Evolutionary conservation across 2,113 vertebrate genomes (phyloP).

Genomic region (Fregata magnificens): DNA sequence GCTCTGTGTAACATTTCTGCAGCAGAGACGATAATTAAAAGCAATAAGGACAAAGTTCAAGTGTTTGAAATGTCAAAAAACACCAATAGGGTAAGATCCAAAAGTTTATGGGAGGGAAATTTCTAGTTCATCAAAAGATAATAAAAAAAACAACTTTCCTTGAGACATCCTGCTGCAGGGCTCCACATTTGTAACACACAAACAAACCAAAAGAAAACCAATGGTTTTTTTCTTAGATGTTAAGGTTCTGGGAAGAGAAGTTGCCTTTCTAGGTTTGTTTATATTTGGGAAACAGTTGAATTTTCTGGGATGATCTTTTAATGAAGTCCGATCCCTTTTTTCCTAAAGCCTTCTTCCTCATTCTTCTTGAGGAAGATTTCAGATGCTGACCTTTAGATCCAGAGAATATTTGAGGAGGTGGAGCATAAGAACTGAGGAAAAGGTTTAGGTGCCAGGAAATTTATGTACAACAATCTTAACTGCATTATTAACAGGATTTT

Average conservation of each 20-base stretch:
- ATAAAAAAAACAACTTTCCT: neutral
- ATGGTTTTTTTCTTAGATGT: neutral
- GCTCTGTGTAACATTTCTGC: neutral
- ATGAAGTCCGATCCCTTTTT: neutral
- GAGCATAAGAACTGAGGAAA: neutral
- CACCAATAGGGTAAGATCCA: neutral
- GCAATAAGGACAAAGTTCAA: neutral
- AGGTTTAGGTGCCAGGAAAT: neutral
- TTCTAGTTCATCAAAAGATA: neutral
- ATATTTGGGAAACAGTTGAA: accelerated
- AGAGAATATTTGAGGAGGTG: neutral
- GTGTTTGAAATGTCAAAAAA: neutral
- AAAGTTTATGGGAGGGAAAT: neutral
- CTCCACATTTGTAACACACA: neutral
- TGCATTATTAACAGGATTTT: neutral
- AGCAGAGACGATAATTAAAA: neutral
- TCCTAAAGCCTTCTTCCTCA: neutral
- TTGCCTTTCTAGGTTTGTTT: neutral
- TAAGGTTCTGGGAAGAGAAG: neutral
- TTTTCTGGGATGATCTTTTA: neutral
- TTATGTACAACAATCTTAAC: neutral
- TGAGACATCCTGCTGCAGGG: neutral
- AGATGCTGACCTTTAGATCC: neutral
- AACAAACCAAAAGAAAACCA: neutral
- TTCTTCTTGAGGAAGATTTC: neutral